Evolutionary conservation across 2,113 vertebrate genomes (phyloP), one percentile per base, ranked within the genome.

Genomic region (Collichthys lucidus): DNA sequence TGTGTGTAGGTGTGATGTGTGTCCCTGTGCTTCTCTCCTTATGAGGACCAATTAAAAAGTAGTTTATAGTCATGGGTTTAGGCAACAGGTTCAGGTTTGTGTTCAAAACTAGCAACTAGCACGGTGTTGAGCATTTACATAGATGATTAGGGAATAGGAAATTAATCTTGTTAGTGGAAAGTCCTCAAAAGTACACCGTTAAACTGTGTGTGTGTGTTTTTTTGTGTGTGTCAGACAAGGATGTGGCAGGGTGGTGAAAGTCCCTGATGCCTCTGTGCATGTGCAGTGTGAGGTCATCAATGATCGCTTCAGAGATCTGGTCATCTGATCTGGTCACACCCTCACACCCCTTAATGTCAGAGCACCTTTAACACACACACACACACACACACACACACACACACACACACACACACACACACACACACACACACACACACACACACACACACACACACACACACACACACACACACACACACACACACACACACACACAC

Each of bases 321-420:
- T 84, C 62, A 85, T 64, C 56, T 85, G 49, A 90, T 88, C 67
- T 70, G 84, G 46, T 80, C 70, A 86, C 80, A 86, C 78, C 61
- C 64, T 86, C 49, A 56, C 81, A 72, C 62, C 4, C 2, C 22
- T 67, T 47, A 79, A 71, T 75, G 68, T 84, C 77, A 81, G 16
- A 69, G 74, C 40, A 69, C 22, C 3, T 63, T 66, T 50, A 46
- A 65, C 20, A 68, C 35, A 63, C 52, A 66, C 44, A 29, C 20
- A 66, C 11, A 75, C 47, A 82, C 57, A 71, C n/a, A 22, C 62
- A 47, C 56, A 22, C n/a, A 50, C 22, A 53, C 26, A 65, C 57
- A 75, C 26, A 49, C 42, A 47, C 62, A 22, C 56, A 16, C 26
- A 59, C 66, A 24, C 50, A 42, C 10, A 49, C 2, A 50, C 10